Percentiles rank a stretch among this genome's conserved stretches.
These are phyloP conservation scores for Liopterus haemorrhoidalis DNA, from an alignment of 2,888 invertebrate species.

Conservation along the genomic window DNA sequence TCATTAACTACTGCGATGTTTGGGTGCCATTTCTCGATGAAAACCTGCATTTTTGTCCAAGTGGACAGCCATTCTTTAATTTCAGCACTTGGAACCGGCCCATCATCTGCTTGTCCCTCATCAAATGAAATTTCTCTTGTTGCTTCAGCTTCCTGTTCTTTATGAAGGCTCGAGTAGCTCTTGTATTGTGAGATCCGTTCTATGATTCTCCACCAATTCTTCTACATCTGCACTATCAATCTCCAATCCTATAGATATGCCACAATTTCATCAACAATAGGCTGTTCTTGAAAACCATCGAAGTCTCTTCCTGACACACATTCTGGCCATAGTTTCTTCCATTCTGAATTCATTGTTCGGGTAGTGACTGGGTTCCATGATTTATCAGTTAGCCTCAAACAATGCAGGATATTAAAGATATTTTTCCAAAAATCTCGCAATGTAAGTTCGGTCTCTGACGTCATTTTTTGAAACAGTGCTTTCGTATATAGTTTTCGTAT, in stretches of 20 bases:
- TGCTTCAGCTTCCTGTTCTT: constrained; percentile 4
- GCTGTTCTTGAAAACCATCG: constrained; percentile 5
- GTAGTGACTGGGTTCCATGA: no score
- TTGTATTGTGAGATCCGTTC: constrained; percentile 4
- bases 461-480: no score
- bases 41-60: constrained; percentile 8
- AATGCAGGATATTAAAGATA: no score
- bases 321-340: not conserved
- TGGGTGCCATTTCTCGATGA: no score
- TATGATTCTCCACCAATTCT: not conserved
- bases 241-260: not conserved
- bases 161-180: constrained; percentile 6
- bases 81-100: constrained; percentile 7
- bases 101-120: constrained; percentile 1
- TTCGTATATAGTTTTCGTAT: no score
- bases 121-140: constrained; percentile 2
- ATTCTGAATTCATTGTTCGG: no score
- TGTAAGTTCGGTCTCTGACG: no score
- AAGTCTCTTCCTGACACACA: not conserved
- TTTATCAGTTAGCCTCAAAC: no score
- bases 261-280: constrained; percentile 4
- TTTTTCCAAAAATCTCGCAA: no score
- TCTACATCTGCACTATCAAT: not conserved
- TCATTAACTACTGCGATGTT: no score
- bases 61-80: constrained; percentile 7